A percentile compares a stretch with the other conserved stretches of the same genome.
These are phyloP conservation scores for Euleptes europaea DNA, from an alignment of 2,113 vertebrate genomes.

Conservation along the genomic window DNA sequence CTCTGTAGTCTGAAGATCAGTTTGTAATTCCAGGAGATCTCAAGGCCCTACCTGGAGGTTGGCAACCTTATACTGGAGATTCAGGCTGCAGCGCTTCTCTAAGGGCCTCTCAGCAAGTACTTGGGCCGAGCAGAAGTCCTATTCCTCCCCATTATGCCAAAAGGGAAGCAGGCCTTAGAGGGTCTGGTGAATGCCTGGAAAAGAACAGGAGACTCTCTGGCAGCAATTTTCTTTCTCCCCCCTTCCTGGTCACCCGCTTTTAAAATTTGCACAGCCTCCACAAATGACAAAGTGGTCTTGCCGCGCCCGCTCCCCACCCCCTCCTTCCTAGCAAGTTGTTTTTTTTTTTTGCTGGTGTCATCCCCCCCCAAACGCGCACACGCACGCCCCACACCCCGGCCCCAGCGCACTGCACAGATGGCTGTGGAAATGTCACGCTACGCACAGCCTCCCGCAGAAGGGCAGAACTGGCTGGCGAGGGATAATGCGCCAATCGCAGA, in stretches of 20 bases:
- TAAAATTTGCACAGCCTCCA: neutral
- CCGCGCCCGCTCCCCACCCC: neutral
- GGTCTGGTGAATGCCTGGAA: accelerated
- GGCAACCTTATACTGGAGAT: too few species aligned
- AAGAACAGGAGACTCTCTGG: neutral
- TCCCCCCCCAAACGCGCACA: neutral
- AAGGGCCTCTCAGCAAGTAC: too few species aligned
- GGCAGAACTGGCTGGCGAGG: slow-evolving; percentile 18
- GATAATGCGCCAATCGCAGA: slow-evolving; percentile 11
- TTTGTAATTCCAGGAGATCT: too few species aligned
- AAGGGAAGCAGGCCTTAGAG: neutral
- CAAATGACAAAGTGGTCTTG: slow-evolving; percentile 2
- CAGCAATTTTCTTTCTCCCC: neutral
- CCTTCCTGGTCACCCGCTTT: neutral
- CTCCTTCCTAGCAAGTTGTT: neutral
- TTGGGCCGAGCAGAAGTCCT: neutral
- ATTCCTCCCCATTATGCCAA: neutral
- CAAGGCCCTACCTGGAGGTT: too few species aligned
- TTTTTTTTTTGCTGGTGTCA: neutral
- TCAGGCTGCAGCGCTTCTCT: too few species aligned
- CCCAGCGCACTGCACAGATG: slow-evolving; percentile 19
- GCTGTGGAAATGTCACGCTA: slow-evolving; percentile 31
- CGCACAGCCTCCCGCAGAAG: neutral
- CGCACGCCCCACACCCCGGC: accelerated
- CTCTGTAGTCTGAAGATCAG: too few species aligned